Base-by-base conservation (phyloP, 2,113 vertebrate genomes). In the Rattus rattus region DNA sequence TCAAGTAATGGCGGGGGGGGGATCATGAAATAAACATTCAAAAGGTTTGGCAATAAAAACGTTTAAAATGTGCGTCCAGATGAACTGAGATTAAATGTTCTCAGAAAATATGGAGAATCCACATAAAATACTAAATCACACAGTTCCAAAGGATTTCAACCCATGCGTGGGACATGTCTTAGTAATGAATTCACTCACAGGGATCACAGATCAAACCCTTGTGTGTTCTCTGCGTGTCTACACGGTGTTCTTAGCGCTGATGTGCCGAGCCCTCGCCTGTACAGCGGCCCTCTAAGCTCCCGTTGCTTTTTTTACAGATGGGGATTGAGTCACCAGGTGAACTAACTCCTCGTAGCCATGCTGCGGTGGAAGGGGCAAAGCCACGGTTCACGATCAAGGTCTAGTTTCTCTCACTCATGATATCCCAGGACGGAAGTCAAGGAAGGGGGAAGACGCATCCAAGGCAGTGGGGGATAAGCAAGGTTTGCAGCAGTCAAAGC, bases 401-500 rank as follows among this genome's bases (percentile, higher is more conserved):
- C 6, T 13, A 0, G 0, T 33, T 49, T 14, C 75, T 56, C 59
- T 19, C 0, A 7, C 17, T 43, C 73, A 14, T 20, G 11, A 3
- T 13, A 11, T 52, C 1, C 1, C 69, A 9, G 26, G 20, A 5
- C 6, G 33, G 24, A 65, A 56, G 4, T 36, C 10, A 0, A 73
- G 77, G 72, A 28, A 65, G 39, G n/a, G 28, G 52, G 54, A n/a
- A 2, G 69, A 2, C 0, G 19, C 4, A 12, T 7, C 52, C 67
- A 1, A 4, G 28, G 19, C 79, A 11, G 14, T 0, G 3, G 2
- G 1, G 39, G 49, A 4, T 1, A 7, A 0, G 16, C 30, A 39
- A 16, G 47, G 30, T 17, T 6, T 10, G 5, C 0, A 0, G 24
- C 0, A 1, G 20, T 47, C 5, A 30, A 56, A 26, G 63, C 63